Percentiles rank a stretch among this genome's conserved stretches.
These are phyloP conservation scores for Dysmachus trigonus DNA, from an alignment of 2,888 invertebrate genomes.

Conservation along the genomic window DNA sequence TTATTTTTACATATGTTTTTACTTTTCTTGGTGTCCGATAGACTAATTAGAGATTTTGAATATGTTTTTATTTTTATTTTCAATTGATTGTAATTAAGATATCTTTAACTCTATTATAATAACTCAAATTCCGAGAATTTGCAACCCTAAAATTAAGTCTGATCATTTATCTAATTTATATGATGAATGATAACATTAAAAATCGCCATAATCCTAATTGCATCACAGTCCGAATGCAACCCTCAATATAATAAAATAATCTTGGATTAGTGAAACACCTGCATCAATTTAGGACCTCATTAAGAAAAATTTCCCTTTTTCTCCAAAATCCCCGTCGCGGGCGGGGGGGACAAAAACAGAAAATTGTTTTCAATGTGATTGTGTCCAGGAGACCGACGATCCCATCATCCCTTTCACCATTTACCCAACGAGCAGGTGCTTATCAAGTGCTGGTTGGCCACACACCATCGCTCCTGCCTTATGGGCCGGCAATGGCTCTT, in stretches of 20 bases:
- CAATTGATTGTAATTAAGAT: not conserved
- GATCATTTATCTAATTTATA: not conserved
- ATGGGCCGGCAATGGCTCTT: not conserved
- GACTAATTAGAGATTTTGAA: too few species aligned
- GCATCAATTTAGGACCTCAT: not conserved
- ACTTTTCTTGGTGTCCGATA: too few species aligned
- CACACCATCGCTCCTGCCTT: not conserved
- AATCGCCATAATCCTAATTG: not conserved
- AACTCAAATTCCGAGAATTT: not conserved
- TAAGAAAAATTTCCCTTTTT: not conserved
- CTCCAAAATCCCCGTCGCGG: not conserved
- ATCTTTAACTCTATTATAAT: not conserved
- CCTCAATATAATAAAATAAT: not conserved
- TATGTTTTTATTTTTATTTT: too few species aligned
- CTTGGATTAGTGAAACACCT: not conserved
- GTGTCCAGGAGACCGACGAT: not conserved
- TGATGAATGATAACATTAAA: not conserved
- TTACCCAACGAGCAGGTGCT: not conserved
- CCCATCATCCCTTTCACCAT: not conserved
- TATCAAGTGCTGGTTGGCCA: not conserved
- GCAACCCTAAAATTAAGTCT: too few species aligned
- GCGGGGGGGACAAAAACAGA: not conserved
- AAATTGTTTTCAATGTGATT: not conserved
- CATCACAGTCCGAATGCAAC: not conserved
- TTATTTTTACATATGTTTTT: too few species aligned